Conservation (phyloP, 2,888 invertebrate species). For the Drosophila pegasa region DNA sequence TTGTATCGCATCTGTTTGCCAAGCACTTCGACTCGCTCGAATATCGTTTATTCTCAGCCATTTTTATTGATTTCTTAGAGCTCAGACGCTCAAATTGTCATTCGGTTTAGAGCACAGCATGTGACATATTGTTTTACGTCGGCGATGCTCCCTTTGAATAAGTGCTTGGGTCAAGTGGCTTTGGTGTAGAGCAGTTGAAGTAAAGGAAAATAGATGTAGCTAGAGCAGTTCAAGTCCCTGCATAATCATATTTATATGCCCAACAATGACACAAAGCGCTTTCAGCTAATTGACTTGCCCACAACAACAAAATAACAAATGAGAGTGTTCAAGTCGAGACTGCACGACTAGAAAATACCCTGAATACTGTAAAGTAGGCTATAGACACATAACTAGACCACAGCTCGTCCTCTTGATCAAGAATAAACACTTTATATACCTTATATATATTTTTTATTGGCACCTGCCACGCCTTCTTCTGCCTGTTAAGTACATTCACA, state of each 20-base stretch:
- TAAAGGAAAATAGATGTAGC: no score
- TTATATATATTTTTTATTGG: no score
- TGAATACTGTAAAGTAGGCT: no score
- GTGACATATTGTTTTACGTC: conserved; percentile 21
- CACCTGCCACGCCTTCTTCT: no score
- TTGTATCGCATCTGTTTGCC: conserved; percentile 36
- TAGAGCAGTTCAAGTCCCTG: neutral
- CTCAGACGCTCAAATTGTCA: conserved; percentile 37
- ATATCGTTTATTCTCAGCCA: neutral
- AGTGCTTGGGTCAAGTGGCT: neutral
- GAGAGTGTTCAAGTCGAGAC: no score
- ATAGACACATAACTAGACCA: no score
- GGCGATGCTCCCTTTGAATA: conserved; percentile 2
- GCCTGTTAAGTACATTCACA: no score
- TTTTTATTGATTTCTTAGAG: conserved; percentile 48
- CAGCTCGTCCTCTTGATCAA: no score
- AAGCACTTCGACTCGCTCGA: conserved; percentile 29
- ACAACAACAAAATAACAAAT: conserved; percentile 15
- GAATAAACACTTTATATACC: no score
- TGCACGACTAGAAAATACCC: no score
- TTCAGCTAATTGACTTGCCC: conserved; percentile 40
- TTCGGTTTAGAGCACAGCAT: conserved; percentile 11
- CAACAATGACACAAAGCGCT: conserved; percentile 10
- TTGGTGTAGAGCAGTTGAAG: no score
- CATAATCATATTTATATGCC: conserved; percentile 21